Conservation (phyloP, 2,888 invertebrate genomes). For the Stegophylla sp. region DNA sequence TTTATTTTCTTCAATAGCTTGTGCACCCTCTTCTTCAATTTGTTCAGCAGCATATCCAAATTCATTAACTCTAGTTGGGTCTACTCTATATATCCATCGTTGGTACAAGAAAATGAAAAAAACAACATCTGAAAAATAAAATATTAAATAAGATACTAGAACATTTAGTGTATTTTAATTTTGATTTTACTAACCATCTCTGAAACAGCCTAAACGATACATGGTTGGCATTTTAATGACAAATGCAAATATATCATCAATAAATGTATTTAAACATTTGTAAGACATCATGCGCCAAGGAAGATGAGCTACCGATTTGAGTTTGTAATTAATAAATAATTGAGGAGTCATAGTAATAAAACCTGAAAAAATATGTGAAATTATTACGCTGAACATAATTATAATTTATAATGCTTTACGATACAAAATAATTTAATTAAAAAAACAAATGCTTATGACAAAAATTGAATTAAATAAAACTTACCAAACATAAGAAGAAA, state of each 20-base stretch:
- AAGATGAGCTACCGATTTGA: slow-evolving; percentile 98
- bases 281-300: slow-evolving; percentile 99
- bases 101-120: slow-evolving; percentile 99
- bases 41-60: slow-evolving; percentile 94
- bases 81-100: slow-evolving; percentile 97
- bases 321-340: slow-evolving; percentile 98
- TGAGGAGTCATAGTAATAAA: slow-evolving; percentile 99
- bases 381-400: not conserved
- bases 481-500: slow-evolving; percentile 89
- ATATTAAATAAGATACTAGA: not conserved
- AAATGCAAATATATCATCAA: slow-evolving; percentile 99
- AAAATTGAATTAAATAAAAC: no score
- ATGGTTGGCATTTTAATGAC: slow-evolving; percentile 99
- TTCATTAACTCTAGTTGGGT: slow-evolving; percentile 93
- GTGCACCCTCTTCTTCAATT: slow-evolving; percentile 19
- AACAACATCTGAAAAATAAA: slow-evolving; percentile 78
- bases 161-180: not conserved
- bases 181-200: slow-evolving; percentile 75
- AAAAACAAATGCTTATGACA: no score
- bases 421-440: no score
- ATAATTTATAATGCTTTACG: not conserved
- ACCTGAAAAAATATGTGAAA: slow-evolving; percentile 68
- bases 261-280: slow-evolving; percentile 98
- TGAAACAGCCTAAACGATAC: slow-evolving; percentile 96
- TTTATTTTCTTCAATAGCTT: slow-evolving; percentile 47